Base-by-base conservation (phyloP, 2,888 invertebrate species). In the Epirrhoe tristata region DNA sequence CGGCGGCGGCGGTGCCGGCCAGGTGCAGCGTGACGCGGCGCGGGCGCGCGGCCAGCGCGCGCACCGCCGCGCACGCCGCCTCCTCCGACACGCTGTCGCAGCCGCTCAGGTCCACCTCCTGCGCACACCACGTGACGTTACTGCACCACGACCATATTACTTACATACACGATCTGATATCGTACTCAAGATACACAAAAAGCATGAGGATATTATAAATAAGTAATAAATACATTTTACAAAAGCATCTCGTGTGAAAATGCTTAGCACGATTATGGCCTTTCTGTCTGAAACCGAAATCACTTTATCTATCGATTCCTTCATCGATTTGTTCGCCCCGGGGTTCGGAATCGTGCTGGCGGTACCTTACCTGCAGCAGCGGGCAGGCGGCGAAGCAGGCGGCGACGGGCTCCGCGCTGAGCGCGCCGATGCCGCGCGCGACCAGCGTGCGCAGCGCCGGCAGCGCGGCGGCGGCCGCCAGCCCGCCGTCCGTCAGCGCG, bases 101-200 rank as follows among this genome's bases (percentile, higher is more conserved):
- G 1, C 91, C 91, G 76, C 90, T 87, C 70, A 81, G 81, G 82
- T 92, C 91, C 60, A 92, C 34, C 74, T 87, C 87, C 89, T 90
- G 53, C 17, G 14, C 5, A 48, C 0, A 34, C 6, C 12, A 10
- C 39, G 10, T 39, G 3, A 0, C 34, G 10, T 39, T 39, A 39
- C 8, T 39, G 10, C 39, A 8, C 0, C 10, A 1, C 6, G 1
- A 34, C 3, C 6, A 34, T 7, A 7, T 6, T 34, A 34, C 5
- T 24, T 3, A 24, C 24, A 24, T 6, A 34, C 34, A 34, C 51
- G 39, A 52, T 7, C 24, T 3, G 3, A 24, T 24, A 3, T 24
- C 24, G 24, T 24, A 24, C 1, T 24, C 24, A 3, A 24, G 24
- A 24, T n/a, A n/a, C 24, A 24, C 24, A 24, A 24, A 3, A 24